Evolutionary conservation across 2,888 invertebrate species (phyloP).

Genomic region (Axea sp.): DNA sequence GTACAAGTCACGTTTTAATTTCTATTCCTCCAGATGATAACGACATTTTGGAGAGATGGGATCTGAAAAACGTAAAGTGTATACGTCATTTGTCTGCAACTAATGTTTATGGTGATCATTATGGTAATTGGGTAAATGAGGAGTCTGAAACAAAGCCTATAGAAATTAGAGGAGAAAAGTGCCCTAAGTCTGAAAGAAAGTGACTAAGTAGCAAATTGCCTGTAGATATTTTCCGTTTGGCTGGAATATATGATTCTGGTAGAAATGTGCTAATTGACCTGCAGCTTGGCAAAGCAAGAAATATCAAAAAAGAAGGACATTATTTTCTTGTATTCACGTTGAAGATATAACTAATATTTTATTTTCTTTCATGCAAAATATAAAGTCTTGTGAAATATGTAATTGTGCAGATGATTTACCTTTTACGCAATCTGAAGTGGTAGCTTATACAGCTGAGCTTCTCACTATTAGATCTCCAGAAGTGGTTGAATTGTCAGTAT

Average conservation of each 20-base stretch:
- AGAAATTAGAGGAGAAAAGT: slow-evolving; percentile 26
- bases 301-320: slow-evolving; percentile 25
- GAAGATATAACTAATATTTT: slow-evolving; percentile 32
- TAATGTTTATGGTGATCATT: slow-evolving; percentile 25
- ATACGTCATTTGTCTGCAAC: slow-evolving; percentile 27
- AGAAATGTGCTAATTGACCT: slow-evolving; percentile 26
- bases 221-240: slow-evolving; percentile 29
- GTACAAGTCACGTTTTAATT: slow-evolving; percentile 23
- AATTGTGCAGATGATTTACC: slow-evolving; percentile 34
- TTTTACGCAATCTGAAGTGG: slow-evolving; percentile 23
- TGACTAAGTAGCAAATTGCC: slow-evolving; percentile 29
- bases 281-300: slow-evolving; percentile 33
- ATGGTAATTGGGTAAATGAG: slow-evolving; percentile 30
- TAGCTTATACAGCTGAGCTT: slow-evolving; percentile 20
- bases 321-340: slow-evolving; percentile 28
- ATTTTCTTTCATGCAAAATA: slow-evolving; percentile 30
- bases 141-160: slow-evolving; percentile 31
- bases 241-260: slow-evolving; percentile 26
- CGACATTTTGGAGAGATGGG: slow-evolving; percentile 25
- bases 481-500: slow-evolving; percentile 16
- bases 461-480: slow-evolving; percentile 27
- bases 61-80: slow-evolving; percentile 24
- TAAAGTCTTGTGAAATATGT: slow-evolving; percentile 24
- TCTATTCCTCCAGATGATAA: slow-evolving; percentile 30
- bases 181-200: slow-evolving; percentile 20